These are phyloP conservation scores for Apodemus agrarius DNA, from an alignment of 2,797 vertebrate species.

Conservation along the genomic window DNA sequence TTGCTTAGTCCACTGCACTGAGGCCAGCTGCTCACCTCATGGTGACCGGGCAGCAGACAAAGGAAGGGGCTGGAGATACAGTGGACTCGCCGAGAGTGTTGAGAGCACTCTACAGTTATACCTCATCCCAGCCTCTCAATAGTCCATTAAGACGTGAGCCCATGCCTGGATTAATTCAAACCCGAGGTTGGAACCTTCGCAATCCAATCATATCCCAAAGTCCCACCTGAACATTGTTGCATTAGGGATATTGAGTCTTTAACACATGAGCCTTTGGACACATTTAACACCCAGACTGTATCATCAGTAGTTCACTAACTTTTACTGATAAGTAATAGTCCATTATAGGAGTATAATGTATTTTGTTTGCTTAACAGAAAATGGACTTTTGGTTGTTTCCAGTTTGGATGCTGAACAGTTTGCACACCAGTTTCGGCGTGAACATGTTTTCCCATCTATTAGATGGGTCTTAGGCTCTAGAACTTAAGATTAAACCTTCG, in stretches of 20 bases:
- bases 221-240: background rate
- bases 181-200: background rate
- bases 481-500: background rate
- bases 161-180: background rate
- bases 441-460: background rate
- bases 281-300: background rate
- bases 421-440: background rate
- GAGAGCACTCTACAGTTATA: background rate
- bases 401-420: conserved; percentile 12
- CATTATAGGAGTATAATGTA: background rate
- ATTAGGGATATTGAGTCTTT: background rate
- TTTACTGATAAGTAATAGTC: background rate
- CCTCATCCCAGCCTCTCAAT: background rate
- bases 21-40: background rate
- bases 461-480: background rate
- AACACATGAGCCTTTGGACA: background rate
- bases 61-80: background rate
- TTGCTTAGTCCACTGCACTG: background rate
- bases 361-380: conserved; percentile 8
- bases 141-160: background rate
- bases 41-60: background rate
- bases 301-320: background rate
- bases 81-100: background rate
- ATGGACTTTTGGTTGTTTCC: background rate
- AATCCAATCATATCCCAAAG: background rate